A percentile compares a stretch with the other conserved stretches of the same genome.
phyloP scores from a whole-genome alignment of 2,888 invertebrate genomes.

The Trissoscelio sp. region DNA sequence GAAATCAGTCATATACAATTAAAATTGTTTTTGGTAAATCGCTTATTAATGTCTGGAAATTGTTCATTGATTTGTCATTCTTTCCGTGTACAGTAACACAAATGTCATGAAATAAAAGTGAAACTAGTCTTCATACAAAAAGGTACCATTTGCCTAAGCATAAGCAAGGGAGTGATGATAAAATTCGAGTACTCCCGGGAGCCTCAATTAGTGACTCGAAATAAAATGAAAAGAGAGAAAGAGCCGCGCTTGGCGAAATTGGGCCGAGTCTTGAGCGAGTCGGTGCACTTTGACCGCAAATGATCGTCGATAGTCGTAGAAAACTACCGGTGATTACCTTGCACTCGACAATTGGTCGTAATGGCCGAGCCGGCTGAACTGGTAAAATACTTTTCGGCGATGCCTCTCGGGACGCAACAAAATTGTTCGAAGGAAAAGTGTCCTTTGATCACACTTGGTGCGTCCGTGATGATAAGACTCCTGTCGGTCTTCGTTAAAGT shows the following conservation, averaged over 20 bases:
- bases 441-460: slow-evolving; percentile 39
- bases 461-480: slow-evolving; percentile 25
- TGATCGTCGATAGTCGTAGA: slow-evolving; percentile 58
- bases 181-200: slow-evolving; percentile 61
- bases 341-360: slow-evolving; percentile 56
- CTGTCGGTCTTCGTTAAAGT: slow-evolving; percentile 26
- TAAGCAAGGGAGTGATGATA: no score
- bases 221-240: slow-evolving; percentile 63
- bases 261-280: slow-evolving; percentile 66
- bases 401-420: slow-evolving; percentile 25
- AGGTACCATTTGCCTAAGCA: no score
- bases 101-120: no score
- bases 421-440: slow-evolving; percentile 44
- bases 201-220: slow-evolving; percentile 71
- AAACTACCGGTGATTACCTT: slow-evolving; percentile 65
- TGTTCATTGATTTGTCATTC: no score
- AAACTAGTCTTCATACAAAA: no score
- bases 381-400: slow-evolving; percentile 50
- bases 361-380: slow-evolving; percentile 37
- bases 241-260: slow-evolving; percentile 70
- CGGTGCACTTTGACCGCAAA: slow-evolving; percentile 59
- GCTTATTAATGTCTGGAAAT: no score
- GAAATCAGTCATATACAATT: no score
- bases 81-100: no score
- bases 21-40: no score